Evolutionary conservation across 2,888 invertebrate species (phyloP).

Genomic region (Mesochorus sp.): DNA sequence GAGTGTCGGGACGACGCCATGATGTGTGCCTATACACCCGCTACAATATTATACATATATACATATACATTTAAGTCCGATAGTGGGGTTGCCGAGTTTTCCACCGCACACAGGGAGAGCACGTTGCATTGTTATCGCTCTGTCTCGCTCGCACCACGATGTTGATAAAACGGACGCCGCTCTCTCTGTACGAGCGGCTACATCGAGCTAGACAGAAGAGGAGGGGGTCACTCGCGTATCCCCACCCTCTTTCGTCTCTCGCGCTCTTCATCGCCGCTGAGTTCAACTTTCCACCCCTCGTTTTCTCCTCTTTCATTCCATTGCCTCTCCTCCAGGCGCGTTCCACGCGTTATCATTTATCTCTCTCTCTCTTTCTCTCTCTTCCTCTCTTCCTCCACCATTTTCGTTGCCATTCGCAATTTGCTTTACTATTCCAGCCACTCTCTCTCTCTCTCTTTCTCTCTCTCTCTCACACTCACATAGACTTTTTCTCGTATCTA

Average conservation of each 20-base stretch:
- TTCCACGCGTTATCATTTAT: no score
- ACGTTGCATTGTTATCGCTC: slow-evolving; percentile 74
- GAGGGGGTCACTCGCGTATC: no score
- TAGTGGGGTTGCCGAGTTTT: slow-evolving; percentile 24
- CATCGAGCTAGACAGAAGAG: no score
- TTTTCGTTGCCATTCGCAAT: slow-evolving; percentile 3
- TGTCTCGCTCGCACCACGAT: slow-evolving; percentile 63
- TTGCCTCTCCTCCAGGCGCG: no score
- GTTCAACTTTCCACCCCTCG: background rate
- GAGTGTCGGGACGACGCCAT: slow-evolving; percentile 19
- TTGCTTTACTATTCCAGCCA: background rate
- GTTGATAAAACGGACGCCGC: background rate
- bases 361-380: slow-evolving; percentile 6
- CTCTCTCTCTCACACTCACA: slow-evolving; percentile 18
- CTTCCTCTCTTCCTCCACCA: slow-evolving; percentile 17
- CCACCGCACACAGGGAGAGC: slow-evolving; percentile 42
- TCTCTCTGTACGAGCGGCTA: no score
- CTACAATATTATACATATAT: background rate
- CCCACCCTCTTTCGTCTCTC: slow-evolving; percentile 25
- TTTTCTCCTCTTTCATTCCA: background rate
- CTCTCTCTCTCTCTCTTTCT: background rate
- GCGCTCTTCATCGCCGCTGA: background rate
- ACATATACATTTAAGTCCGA: background rate
- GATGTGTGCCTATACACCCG: background rate
- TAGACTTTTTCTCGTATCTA: no score